A percentile compares a stretch with the other conserved stretches of the same genome.
Evolutionary conservation across 2,113 vertebrate genomes (phyloP).

Genomic region (Gavialis gangeticus): DNA sequence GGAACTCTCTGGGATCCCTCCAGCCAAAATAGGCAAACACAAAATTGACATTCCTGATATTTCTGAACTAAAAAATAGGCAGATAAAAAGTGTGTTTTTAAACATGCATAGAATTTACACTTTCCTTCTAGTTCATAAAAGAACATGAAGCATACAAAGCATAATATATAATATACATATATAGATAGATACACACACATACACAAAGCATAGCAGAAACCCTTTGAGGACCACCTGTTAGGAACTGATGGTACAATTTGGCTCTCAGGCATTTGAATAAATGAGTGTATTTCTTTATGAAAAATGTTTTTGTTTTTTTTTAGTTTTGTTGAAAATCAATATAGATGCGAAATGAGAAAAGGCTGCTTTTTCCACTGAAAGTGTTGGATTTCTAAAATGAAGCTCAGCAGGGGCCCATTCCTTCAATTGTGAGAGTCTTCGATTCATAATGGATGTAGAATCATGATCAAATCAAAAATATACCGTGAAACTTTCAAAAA

Average conservation of each 20-base stretch:
- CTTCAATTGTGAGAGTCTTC: fast-evolving
- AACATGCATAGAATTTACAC: not conserved
- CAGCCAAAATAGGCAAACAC: not conserved
- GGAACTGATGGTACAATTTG: not conserved
- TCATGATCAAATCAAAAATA: not conserved
- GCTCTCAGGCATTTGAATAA: not conserved
- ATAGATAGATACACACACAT: no score
- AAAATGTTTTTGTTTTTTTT: not conserved
- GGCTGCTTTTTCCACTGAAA: not conserved
- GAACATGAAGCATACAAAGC: not conserved
- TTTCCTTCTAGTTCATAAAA: not conserved
- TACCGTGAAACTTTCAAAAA: not conserved
- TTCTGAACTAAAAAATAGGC: not conserved
- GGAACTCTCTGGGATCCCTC: not conserved
- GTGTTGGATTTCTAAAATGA: not conserved
- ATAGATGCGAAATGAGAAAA: not conserved
- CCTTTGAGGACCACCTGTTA: not conserved
- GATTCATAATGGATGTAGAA: not conserved
- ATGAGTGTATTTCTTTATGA: not conserved
- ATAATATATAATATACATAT: no score
- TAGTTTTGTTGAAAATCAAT: not conserved
- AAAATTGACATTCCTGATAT: not conserved
- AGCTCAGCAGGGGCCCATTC: not conserved
- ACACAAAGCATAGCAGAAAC: no score
- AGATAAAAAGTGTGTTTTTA: not conserved